Base-by-base conservation (phyloP, 1,140 invertebrate species). In the Diachasmimorpha longicaudata region DNA sequence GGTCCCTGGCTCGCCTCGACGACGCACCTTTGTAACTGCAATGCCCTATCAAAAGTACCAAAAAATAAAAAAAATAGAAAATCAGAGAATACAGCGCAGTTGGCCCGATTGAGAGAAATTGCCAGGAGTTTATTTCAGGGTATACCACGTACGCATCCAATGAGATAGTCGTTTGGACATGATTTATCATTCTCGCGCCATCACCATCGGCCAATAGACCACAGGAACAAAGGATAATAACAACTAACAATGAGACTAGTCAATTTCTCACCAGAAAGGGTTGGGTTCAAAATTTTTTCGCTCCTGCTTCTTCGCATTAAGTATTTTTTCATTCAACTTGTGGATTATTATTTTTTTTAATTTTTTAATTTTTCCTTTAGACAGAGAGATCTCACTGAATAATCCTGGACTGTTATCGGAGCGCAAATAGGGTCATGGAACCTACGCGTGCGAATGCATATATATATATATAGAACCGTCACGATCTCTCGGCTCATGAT, bases 111-210 rank as follows among this genome's bases (percentile, higher is more conserved):
- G 66, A 37, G 66, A 68, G 36, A 68, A 68, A 68, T 68, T 16
- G 66, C 66, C 66, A 36, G 66, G 37, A 68, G 66, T 68, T 31
- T 68, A 68, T 68, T 63, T 63, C 58, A 63, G 19, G 48, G 14
- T 66, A 23, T 66, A 66, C 58, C 23, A 66, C 48, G 58, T 68
- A 68, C 66, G 66, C 66, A 68, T 68, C 66, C 36, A 68, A 68
- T 68, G n/a, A 68, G 31, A 31, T 31, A 68, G n/a, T 68, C 66
- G 31, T 68, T 37, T 8, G 66, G 66, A 68, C 66, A 68, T 68
- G 66, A 68, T 68, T 68, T 68, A 68, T 68, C 66, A 68, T 68
- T 68, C 66, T 68, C 66, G 66, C 66, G 66, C 66, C 66, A 68
- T 68, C 66, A 68, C 66, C 10, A 68, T 68, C 36, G 36, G 10